Conservation (phyloP, 2,113 vertebrate species). For the Oreamnos americanus region DNA sequence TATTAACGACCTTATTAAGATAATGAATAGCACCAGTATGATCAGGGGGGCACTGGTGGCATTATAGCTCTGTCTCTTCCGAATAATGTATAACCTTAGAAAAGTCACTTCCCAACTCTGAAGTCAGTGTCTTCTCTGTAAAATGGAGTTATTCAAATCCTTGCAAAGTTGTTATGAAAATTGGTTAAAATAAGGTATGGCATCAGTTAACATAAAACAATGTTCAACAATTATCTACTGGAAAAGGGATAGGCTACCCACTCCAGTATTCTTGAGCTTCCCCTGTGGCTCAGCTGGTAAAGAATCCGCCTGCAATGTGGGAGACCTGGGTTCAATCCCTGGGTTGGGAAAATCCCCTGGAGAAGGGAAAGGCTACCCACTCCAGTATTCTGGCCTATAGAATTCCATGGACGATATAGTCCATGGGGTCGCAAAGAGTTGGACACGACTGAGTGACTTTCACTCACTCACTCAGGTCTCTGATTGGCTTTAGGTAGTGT, state of each 20-base stretch:
- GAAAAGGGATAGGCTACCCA: not conserved
- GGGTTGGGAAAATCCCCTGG: not conserved
- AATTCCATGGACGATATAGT: not conserved
- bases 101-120: not conserved
- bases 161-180: not conserved
- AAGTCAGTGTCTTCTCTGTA: not conserved
- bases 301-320: not conserved
- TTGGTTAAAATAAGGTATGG: not conserved
- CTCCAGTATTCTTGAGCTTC: not conserved
- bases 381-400: not conserved
- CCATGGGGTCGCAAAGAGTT: not conserved
- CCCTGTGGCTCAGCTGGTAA: not conserved
- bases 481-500: not conserved
- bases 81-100: not conserved
- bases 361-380: not conserved
- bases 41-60: not conserved
- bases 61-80: not conserved
- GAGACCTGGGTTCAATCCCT: not conserved
- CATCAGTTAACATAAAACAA: not conserved
- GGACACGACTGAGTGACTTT: not conserved
- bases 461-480: not conserved
- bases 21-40: not conserved
- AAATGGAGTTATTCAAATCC: not conserved
- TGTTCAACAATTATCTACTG: not conserved
- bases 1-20: not conserved